Conservation (phyloP, 2,888 invertebrate species). For the Melikaiella ostensackeni region DNA sequence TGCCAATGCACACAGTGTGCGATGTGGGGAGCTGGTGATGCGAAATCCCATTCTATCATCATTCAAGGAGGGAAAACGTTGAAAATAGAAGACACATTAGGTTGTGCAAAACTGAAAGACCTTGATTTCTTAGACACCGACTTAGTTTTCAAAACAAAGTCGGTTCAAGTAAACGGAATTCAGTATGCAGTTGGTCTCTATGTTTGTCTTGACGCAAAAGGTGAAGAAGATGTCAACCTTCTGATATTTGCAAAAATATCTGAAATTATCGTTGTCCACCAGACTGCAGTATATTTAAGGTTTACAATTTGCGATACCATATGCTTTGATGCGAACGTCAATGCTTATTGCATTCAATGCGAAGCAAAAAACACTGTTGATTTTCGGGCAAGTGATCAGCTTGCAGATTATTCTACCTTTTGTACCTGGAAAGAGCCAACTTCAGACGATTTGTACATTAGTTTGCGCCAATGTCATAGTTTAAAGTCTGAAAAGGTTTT, state of each 20-base stretch:
- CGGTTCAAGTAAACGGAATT: constrained; percentile 46
- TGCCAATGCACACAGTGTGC: constrained; percentile 45
- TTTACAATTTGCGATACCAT: constrained; percentile 45
- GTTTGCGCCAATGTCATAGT: background rate
- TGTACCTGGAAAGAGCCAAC: background rate
- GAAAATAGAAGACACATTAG: constrained; percentile 41
- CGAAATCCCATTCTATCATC: background rate
- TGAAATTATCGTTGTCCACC: constrained; percentile 44
- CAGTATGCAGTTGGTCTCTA: constrained; percentile 43
- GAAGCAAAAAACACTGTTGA: background rate
- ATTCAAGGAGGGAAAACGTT: background rate
- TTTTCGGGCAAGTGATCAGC: background rate
- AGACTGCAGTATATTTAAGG: constrained; percentile 39
- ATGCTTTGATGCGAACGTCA: constrained; percentile 44
- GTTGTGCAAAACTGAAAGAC: constrained; percentile 30
- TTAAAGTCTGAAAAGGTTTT: too few species aligned
- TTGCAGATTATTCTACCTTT: background rate
- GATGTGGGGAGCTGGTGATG: constrained; percentile 48
- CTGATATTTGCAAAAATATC: constrained; percentile 47
- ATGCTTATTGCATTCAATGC: constrained; percentile 42
- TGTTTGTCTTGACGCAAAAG: constrained; percentile 43
- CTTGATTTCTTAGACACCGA: constrained; percentile 41
- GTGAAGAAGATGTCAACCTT: constrained; percentile 41
- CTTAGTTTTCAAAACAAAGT: constrained; percentile 35
- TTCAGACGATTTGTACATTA: background rate